phyloP scores from a whole-genome alignment of 2,797 vertebrate genomes.

The Antennarius maculatus region DNA sequence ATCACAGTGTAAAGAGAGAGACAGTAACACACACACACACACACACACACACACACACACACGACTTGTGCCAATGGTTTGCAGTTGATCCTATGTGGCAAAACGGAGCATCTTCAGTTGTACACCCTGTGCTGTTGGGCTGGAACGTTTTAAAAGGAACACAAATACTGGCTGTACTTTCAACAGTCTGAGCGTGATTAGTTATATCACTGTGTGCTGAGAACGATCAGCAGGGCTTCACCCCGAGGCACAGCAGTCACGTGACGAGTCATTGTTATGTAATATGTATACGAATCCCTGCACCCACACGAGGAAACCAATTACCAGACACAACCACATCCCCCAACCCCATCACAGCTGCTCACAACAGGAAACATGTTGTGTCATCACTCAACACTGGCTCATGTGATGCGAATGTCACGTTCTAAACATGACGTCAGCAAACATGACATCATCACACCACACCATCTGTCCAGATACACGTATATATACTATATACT shows the following conservation, averaged over 20 bases:
- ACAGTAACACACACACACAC: too few relatives aligned
- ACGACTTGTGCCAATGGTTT: constrained; percentile 11
- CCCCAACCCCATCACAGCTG: background rate
- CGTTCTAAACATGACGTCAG: constrained; percentile 9
- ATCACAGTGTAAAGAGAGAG: background rate
- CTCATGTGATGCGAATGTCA: constrained; percentile 20
- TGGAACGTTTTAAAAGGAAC: too few relatives aligned
- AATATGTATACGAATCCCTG: constrained; percentile 23
- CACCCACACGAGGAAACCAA: constrained; percentile 2
- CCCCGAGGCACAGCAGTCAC: constrained; percentile 22
- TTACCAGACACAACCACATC: background rate
- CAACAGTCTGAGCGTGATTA: too few relatives aligned
- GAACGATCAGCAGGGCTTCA: constrained; percentile 16
- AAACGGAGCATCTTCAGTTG: too few relatives aligned
- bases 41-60: constrained; percentile 20
- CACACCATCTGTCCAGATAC: constrained; percentile 31
- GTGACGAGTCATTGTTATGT: constrained; percentile 51
- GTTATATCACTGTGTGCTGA: constrained; percentile 11
- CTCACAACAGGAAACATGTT: background rate
- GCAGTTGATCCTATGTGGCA: background rate
- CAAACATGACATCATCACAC: constrained; percentile 36
- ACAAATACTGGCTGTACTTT: too few relatives aligned
- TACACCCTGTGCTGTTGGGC: too few relatives aligned
- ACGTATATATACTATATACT: too few relatives aligned
- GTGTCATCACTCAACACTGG: background rate